Evolutionary conservation across 2,888 invertebrate species (phyloP), one percentile per base, ranked within the genome.

Genomic region (Ctena decussata): DNA sequence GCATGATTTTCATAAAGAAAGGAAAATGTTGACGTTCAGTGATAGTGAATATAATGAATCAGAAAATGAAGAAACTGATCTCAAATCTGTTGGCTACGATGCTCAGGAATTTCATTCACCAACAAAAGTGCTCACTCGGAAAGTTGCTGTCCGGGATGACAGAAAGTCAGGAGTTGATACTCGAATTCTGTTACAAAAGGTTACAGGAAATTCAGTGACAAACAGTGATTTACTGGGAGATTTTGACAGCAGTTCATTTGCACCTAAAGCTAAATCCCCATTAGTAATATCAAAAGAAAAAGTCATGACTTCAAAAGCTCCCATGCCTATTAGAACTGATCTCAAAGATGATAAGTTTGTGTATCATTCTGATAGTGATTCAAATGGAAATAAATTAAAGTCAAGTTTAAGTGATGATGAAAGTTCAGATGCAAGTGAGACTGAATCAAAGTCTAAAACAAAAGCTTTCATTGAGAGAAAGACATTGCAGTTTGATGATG

Each of bases 401-500:
- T 77, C 75, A 8, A 77, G 79, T 80, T 77, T 83, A 24, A 88
- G 85, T 84, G 83, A 83, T 69, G 69, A 57, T 57, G 81, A 77
- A 27, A 73, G 49, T 44, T 74, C 79, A 24, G 74, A 77, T 18
- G 41, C 27, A 35, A 73, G 74, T 70, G 75, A 75, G 2, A 53
- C 77, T 53, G 73, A 57, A 21, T 27, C 46, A n/a, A 76, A 75
- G 30, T n/a, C 77, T 30, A 74, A 82, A n/a, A 39, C 8, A 24
- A 84, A 84, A 72, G 39, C 32, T 41, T 73, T 82, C 27, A 73
- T 78, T 49, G 86, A 86, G 46, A 86, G 84, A 75, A 89, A 84
- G 76, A 73, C 86, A 5, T 49, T 86, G 15, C 90, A 93, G 30
- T 93, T 93, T 91, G 94, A 93, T 84, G 93, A 92, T 83, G 92